Conservation (phyloP, 2,113 vertebrate genomes). For the Tachysurus vachellii region DNA sequence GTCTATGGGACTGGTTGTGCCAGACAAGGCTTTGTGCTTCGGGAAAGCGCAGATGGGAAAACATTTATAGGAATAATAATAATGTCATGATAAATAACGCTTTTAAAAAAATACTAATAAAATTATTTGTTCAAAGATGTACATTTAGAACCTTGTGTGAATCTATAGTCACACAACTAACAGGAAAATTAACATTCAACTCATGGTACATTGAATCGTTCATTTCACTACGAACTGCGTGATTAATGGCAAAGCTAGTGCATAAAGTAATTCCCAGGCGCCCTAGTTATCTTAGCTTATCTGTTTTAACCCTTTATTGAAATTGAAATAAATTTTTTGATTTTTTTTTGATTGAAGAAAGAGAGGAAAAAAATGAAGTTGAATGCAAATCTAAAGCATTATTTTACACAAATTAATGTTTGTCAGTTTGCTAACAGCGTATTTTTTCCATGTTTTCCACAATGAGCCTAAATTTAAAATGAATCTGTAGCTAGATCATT, state of each 20-base stretch:
- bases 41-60: not conserved
- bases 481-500: not conserved
- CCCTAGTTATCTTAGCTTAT: not conserved
- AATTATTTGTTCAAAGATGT: too few species aligned
- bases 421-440: not conserved
- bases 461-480: not conserved
- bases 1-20: not conserved
- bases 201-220: not conserved
- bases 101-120: too few species aligned
- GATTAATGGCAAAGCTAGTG: too few species aligned
- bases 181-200: not conserved
- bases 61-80: not conserved
- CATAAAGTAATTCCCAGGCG: not conserved
- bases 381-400: not conserved
- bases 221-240: not conserved
- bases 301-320: not conserved
- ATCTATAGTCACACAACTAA: not conserved
- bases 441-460: not conserved
- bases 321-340: too few species aligned
- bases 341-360: not conserved
- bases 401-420: not conserved
- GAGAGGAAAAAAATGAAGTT: not conserved
- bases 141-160: not conserved
- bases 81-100: not conserved
- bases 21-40: not conserved